Evolutionary conservation across 2,797 vertebrate genomes (phyloP), one percentile per base, ranked within the genome.

Genomic region (Echiichthys vipera): DNA sequence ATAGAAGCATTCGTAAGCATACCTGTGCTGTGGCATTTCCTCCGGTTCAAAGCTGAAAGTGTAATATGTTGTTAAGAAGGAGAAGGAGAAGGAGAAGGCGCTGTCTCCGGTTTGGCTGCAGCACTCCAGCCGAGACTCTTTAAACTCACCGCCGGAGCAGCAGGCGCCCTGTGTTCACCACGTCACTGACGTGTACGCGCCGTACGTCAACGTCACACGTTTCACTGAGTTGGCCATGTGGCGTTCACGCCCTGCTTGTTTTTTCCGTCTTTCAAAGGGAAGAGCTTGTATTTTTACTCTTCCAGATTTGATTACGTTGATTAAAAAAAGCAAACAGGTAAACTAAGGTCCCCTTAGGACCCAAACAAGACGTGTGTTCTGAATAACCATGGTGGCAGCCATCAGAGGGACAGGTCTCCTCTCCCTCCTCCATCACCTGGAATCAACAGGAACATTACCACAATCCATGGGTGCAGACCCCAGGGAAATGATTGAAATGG

Each of bases 1-100:
- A 5, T 9, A 13, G 15, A 50, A 10, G 9, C 10, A 8, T 0
- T 1, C 0, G 18, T 0, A 12, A n/a, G 1, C 55, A 2, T 72
- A 92, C 91, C 88, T 86, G 47, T 84, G 53, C 47, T 55, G 5
- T 2, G 77, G 40, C 84, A 84, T 89, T 22, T 75, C 56, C 47
- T 65, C 50, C 4, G 1, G 2, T n/a, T 58, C 18, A 15, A 14
- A 3, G 1, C 17, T 2, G 0, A 13, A 17, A 8, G 0, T 45
- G 37, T 3, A 5, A n/a, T 8, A 1, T 36, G 4, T 10, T 24
- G 15, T 18, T 1, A 6, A 2, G 5, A 3, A 9, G n/a, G n/a
- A n/a, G n/a, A n/a, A 13, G 5, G 2, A 9, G 32, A 34, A 50
- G 27, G 7, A 6, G 49, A 4, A 4, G 1, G 4, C 11, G 1